Conservation (phyloP, 1,140 invertebrate genomes). For the Archegozetes longisetosus region DNA sequence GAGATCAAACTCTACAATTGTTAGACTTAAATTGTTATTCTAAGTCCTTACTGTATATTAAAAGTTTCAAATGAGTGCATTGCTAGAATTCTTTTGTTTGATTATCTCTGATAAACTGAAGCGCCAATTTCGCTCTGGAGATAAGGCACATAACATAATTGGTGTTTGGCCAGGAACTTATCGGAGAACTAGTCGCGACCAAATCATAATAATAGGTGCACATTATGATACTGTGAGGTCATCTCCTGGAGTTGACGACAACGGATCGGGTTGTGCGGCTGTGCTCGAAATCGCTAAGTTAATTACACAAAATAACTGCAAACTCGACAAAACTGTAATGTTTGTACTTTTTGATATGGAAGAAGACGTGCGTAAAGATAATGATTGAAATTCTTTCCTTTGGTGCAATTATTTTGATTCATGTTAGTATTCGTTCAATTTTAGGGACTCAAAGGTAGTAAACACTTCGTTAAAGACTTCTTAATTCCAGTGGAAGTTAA, state of each 20-base stretch:
- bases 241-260: slow-evolving; percentile 29
- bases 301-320: slow-evolving; percentile 23
- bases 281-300: slow-evolving; percentile 30
- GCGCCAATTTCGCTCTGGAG: not conserved
- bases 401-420: not conserved
- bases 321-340: slow-evolving; percentile 27
- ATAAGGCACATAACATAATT: slow-evolving; percentile 29
- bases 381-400: not conserved
- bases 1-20: too few relatives aligned
- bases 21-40: too few relatives aligned
- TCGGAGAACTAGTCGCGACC: slow-evolving; percentile 25
- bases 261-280: slow-evolving; percentile 30
- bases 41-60: too few relatives aligned
- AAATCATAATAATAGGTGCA: slow-evolving; percentile 30
- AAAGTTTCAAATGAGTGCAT: too few relatives aligned
- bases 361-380: slow-evolving; percentile 24
- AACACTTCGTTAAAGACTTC: slow-evolving; percentile 30
- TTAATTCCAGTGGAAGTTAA: slow-evolving; percentile 22
- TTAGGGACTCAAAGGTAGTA: slow-evolving; percentile 28
- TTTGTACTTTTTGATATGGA: slow-evolving; percentile 34
- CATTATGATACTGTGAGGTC: slow-evolving; percentile 31
- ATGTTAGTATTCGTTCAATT: not conserved
- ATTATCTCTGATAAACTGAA: not conserved
- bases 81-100: too few relatives aligned
- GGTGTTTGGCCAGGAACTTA: slow-evolving; percentile 28